Base-by-base conservation (phyloP, 2,888 invertebrate genomes). In the Drosophila kambysellisi region DNA sequence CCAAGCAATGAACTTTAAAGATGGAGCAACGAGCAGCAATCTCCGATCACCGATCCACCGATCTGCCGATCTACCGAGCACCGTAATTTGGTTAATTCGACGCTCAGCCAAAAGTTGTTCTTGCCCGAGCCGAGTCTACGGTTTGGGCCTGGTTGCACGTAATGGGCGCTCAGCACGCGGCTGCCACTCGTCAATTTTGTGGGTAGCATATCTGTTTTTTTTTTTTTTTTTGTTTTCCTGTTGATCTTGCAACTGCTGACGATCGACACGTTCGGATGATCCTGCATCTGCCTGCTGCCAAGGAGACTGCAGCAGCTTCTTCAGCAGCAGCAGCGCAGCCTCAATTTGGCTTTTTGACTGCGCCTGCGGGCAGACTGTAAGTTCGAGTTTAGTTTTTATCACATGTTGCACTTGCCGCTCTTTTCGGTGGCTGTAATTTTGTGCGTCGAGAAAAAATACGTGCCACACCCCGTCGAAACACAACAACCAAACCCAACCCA, bases 81-180 rank as follows among this genome's bases (percentile, higher is more conserved):
- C 91, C 89, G 72, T 91, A 91, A 91, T 91, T 91, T 91, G 91
- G 81, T 89, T 91, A 91, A 91, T 91, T 91, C 90, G 88, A 88
- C 91, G 91, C 87, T 90, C 83, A 80, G 81, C 76, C 70, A 72
- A 64, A 79, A 79, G 66, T 69, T 53, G 59, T 62, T 70, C 46
- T 25, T 46, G 46, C 25, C 15, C 25, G 25, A 63, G 51, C 61
- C 54, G 56, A 33, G 74, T 46, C 56, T 63, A 60, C 61, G 53
- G 48, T 72, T 72, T 52, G 61, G 62, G 71, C 33, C 48, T 62
- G 76, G 71, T 64, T 74, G 74, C 76, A 79, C 51, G 66, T 71
- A 79, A 74, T 77, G 76, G 74, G 59, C 59, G 79, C 70, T 72
- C 81, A 89, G 88, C 88, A 88, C 88, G 88, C 80, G 88, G 88